phyloP scores from a whole-genome alignment of 2,888 invertebrate species.

The Neocrepidodera transversa region DNA sequence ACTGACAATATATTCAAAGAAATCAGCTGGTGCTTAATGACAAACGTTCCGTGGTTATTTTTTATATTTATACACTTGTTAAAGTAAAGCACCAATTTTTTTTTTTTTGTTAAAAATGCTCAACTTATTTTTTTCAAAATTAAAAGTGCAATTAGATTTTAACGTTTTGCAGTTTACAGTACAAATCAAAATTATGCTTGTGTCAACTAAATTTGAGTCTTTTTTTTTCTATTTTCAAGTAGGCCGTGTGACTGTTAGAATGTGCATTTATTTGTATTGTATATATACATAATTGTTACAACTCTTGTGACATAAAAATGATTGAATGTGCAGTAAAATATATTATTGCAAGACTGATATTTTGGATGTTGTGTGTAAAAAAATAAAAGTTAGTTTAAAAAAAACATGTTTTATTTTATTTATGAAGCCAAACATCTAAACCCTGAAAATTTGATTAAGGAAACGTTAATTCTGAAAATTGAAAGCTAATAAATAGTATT shows the following conservation, averaged over 20 bases:
- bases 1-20: constrained; percentile 12
- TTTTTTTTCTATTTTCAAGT: constrained; percentile 39
- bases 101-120: not conserved
- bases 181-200: no score
- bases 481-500: no score
- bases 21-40: constrained; percentile 41
- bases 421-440: no score
- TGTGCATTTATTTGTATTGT: constrained; percentile 59
- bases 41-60: constrained; percentile 37
- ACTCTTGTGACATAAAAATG: constrained; percentile 37
- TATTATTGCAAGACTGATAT: constrained; percentile 61
- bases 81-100: constrained; percentile 42
- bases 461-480: no score
- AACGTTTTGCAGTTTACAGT: no score
- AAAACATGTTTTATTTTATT: no score
- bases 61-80: constrained; percentile 46
- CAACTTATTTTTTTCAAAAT: constrained; percentile 4
- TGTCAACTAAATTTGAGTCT: no score
- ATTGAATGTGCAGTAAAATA: constrained; percentile 49
- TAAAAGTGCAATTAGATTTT: constrained; percentile 1
- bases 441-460: no score
- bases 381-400: no score
- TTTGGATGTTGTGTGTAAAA: constrained; percentile 60
- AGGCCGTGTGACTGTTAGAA: constrained; percentile 61
- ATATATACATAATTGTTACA: constrained; percentile 42